These are phyloP conservation scores for Pristionchus entomophagus DNA, from an alignment of 2,888 invertebrate species.

Conservation along the genomic window DNA sequence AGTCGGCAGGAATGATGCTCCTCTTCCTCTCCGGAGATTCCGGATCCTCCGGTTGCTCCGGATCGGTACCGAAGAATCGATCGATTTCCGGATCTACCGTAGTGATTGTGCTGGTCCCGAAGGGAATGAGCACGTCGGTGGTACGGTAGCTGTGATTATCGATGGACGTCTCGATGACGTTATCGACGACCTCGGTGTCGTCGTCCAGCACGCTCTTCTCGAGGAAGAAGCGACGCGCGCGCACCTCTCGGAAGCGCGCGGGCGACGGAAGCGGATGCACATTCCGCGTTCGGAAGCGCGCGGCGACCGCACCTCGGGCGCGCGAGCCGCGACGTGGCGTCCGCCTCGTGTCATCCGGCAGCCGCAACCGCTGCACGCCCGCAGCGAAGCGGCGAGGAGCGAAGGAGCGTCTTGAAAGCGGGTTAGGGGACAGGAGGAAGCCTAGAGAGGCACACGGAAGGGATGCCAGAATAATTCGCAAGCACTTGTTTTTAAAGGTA, in stretches of 20 bases:
- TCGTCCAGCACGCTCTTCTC: constrained; percentile 22
- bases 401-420: neutral
- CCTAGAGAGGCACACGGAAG: neutral
- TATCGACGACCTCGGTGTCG: neutral
- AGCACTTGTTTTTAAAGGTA: too few relatives aligned
- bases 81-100: constrained; percentile 23
- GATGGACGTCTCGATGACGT: neutral
- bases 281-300: neutral
- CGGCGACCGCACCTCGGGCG: neutral
- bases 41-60: too few relatives aligned
- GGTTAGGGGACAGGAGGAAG: constrained; percentile 3
- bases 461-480: too few relatives aligned
- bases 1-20: neutral
- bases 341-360: neutral
- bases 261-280: neutral
- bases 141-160: constrained; percentile 36
- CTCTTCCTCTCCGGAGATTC: neutral
- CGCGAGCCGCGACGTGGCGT: neutral
- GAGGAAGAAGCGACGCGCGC: constrained; percentile 13
- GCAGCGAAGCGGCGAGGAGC: constrained; percentile 8
- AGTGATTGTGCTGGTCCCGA: neutral
- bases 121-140: constrained; percentile 30
- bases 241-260: neutral
- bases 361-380: constrained; percentile 5
- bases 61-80: constrained; percentile 6